A percentile compares a stretch with the other conserved stretches of the same genome.
Conservation (phyloP, 2,113 vertebrate species). For the Thalassarche chlororhynchos region DNA sequence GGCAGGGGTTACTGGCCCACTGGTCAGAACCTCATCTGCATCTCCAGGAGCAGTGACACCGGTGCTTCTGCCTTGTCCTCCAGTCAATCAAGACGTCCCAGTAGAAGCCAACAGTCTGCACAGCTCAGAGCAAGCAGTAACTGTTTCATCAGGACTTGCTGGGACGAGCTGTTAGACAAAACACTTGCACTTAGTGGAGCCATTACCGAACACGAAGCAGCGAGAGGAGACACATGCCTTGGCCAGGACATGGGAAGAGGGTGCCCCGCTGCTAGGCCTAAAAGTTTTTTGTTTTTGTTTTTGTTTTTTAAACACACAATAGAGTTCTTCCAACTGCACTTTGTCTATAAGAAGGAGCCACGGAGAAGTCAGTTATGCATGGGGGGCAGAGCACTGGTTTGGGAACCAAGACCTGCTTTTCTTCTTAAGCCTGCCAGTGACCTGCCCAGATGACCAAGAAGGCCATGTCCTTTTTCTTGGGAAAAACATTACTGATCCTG, state of each 20-base stretch:
- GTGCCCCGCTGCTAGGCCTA: not conserved
- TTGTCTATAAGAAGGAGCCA: not conserved
- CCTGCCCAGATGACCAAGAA: not conserved
- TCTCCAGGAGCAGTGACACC: not conserved
- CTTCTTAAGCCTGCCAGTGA: not conserved
- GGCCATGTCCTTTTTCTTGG: not conserved
- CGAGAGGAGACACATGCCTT: not conserved
- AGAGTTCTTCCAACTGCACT: not conserved
- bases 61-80: not conserved
- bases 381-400: not conserved
- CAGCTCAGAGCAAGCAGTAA: not conserved
- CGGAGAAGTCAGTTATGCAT: not conserved
- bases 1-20: not conserved
- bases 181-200: not conserved
- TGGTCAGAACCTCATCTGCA: not conserved
- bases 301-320: not conserved
- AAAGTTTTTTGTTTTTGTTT: not conserved
- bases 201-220: not conserved
- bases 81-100: not conserved
- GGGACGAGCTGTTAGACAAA: not conserved
- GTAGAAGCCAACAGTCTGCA: not conserved
- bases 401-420: not conserved
- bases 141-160: not conserved
- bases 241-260: not conserved
- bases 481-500: not conserved